Evolutionary conservation across 2,113 vertebrate genomes (phyloP).

Genomic region (Nerophis lumbriciformis): DNA sequence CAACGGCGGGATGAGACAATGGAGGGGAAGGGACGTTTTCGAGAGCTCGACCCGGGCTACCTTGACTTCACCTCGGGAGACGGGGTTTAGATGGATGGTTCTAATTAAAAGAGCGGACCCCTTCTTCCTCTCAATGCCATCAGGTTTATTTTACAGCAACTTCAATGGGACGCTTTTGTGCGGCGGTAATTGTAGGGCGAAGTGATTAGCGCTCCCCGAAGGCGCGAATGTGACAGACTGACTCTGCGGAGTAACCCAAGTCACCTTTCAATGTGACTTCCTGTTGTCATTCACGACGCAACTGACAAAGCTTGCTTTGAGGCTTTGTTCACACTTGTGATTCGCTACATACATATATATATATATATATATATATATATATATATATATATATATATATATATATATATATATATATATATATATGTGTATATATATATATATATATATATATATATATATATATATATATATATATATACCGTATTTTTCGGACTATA

Average conservation of each 20-base stretch:
- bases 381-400: no score
- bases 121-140: conserved; percentile 70
- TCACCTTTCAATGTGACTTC: conserved; percentile 75
- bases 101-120: conserved; percentile 76
- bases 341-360: no score
- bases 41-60: conserved; percentile 70
- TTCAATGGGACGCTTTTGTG: conserved; percentile 76
- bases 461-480: no score
- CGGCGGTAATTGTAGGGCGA: conserved; percentile 76
- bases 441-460: no score
- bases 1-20: conserved; percentile 50
- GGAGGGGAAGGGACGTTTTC: conserved; percentile 42
- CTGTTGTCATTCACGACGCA: conserved; percentile 64
- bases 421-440: no score
- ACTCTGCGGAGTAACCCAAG: conserved; percentile 74
- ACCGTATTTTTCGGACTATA: no score
- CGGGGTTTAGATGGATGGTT: conserved; percentile 80
- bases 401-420: no score
- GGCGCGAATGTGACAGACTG: conserved; percentile 78
- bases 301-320: conserved; percentile 60
- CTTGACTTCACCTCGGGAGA: conserved; percentile 74
- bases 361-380: no score
- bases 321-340: no score
- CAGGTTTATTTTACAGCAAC: conserved; percentile 79
- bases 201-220: conserved; percentile 76